A percentile compares a stretch with the other conserved stretches of the same genome.
These are phyloP conservation scores for Tychaedon coryphoeus DNA, from an alignment of 2,113 vertebrate genomes.

Conservation along the genomic window DNA sequence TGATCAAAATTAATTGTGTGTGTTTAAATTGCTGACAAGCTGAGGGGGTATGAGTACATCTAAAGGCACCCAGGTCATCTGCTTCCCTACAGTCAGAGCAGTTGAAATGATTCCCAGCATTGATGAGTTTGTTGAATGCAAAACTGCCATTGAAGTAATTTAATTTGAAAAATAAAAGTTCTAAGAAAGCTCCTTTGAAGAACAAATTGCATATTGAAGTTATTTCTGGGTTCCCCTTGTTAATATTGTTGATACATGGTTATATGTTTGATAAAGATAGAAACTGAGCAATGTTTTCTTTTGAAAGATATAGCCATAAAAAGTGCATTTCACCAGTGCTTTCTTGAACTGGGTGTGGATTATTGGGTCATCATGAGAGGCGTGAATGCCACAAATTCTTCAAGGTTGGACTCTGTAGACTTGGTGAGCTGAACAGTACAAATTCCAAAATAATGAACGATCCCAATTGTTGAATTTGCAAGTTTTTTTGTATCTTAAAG, in stretches of 20 bases:
- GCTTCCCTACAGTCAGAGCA: background rate
- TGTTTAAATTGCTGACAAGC: background rate
- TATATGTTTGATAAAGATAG: background rate
- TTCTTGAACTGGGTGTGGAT: background rate
- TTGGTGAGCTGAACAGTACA: background rate
- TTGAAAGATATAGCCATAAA: background rate
- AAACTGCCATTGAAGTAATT: background rate
- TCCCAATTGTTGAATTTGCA: background rate
- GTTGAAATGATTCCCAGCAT: background rate
- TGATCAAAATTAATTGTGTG: background rate
- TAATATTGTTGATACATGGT: background rate
- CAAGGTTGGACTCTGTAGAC: background rate
- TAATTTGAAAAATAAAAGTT: background rate
- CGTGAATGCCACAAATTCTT: background rate
- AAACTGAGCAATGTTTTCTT: background rate
- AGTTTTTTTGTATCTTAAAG: background rate
- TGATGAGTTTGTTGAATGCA: background rate
- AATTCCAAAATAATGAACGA: background rate
- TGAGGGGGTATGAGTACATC: background rate
- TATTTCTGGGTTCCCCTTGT: background rate
- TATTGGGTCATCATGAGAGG: background rate
- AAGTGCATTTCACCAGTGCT: background rate
- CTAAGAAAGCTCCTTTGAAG: background rate
- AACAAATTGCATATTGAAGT: background rate
- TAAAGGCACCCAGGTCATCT: background rate